Conservation (phyloP, 2,888 invertebrate genomes). For the Drosophila falleni region DNA sequence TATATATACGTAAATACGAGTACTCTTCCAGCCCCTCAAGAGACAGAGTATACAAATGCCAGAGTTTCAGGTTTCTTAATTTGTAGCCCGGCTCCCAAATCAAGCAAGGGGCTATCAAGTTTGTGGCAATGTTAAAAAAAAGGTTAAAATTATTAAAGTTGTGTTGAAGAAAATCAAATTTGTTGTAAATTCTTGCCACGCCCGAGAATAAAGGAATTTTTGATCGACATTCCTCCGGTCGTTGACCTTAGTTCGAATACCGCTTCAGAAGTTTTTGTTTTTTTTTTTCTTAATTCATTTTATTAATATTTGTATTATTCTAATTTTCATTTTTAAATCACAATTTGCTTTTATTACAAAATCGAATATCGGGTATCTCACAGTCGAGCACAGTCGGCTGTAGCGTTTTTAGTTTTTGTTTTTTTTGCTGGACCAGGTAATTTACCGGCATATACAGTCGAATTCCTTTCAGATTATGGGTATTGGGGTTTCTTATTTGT, state of each 20-base stretch:
- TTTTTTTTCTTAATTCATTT: too few species aligned
- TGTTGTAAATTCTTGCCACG: too few species aligned
- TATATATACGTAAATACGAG: not conserved
- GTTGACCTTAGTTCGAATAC: too few species aligned
- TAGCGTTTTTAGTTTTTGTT: slow-evolving; percentile 9
- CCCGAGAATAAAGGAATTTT: too few species aligned
- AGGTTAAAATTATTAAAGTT: too few species aligned
- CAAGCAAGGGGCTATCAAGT: not conserved
- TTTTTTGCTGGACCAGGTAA: slow-evolving; percentile 31
- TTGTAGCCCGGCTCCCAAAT: not conserved
- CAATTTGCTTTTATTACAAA: not conserved
- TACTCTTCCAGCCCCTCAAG: not conserved
- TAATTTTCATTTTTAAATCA: not conserved
- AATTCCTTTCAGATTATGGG: slow-evolving; percentile 43
- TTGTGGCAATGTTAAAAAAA: not conserved
- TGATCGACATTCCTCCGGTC: too few species aligned
- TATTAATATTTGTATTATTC: not conserved
- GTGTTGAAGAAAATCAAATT: too few species aligned
- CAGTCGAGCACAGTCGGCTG: not conserved
- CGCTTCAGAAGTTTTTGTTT: too few species aligned
- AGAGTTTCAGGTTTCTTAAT: slow-evolving; percentile 23
- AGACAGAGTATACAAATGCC: slow-evolving; percentile 16
- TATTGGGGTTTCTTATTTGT: slow-evolving; percentile 37
- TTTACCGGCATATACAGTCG: slow-evolving; percentile 31
- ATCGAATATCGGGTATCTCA: not conserved